Evolutionary conservation across 2,113 vertebrate species (phyloP).

Genomic region (Alosa alosa): DNA sequence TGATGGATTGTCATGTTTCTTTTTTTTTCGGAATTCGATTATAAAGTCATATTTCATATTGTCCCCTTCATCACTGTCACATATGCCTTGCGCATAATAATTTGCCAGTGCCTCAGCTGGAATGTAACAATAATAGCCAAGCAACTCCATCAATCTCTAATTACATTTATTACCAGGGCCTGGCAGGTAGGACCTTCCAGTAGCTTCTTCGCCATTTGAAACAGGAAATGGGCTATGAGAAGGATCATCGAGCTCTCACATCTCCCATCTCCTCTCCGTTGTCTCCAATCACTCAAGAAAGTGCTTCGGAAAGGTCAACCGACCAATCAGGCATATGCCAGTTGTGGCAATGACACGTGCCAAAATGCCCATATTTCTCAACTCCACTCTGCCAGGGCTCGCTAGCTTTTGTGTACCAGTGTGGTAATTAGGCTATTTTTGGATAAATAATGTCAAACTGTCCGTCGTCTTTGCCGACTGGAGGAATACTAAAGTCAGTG

Average conservation of each 20-base stretch:
- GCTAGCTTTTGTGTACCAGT: background rate
- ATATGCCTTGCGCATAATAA: constrained; percentile 34
- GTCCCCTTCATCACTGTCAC: background rate
- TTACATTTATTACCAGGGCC: constrained; percentile 27
- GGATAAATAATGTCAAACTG: constrained; percentile 20
- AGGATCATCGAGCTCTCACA: background rate
- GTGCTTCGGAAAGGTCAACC: background rate
- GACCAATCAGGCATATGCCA: background rate
- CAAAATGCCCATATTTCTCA: background rate
- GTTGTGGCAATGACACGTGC: background rate
- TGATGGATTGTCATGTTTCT: background rate
- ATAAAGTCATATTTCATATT: constrained; percentile 22
- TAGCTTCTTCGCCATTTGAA: background rate
- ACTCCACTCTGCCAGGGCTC: background rate
- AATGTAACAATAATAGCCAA: constrained; percentile 28
- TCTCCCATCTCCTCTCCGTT: background rate
- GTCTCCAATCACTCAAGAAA: background rate
- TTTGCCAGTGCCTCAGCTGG: constrained; percentile 12
- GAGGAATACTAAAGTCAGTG: background rate
- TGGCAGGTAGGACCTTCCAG: background rate
- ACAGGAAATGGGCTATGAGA: constrained; percentile 28
- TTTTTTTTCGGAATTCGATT: constrained; percentile 9
- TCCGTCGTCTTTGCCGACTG: background rate
- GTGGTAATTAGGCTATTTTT: constrained; percentile 11
- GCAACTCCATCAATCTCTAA: constrained; percentile 29